Conservation (phyloP, 2,113 vertebrate species). For the Stegostoma tigrinum region DNA sequence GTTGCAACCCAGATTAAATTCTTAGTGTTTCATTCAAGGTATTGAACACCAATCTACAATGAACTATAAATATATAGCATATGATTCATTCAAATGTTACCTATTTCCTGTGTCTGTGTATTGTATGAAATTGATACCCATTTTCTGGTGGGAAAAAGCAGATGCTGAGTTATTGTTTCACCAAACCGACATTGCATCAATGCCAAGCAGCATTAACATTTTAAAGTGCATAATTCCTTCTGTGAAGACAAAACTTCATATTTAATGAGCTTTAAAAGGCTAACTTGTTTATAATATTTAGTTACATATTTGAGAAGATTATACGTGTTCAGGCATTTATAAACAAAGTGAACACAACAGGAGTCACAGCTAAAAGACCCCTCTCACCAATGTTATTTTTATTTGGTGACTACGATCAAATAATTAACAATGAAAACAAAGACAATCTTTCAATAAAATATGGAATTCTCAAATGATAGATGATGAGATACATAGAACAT, state of each 20-base stretch:
- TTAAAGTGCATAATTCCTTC: neutral
- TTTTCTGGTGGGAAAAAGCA: neutral
- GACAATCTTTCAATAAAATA: neutral
- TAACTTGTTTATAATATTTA: neutral
- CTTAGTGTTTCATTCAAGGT: neutral
- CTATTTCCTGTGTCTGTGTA: neutral
- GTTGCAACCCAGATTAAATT: neutral
- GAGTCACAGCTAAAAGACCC: too few species aligned
- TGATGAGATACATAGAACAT: neutral
- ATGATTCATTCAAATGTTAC: neutral
- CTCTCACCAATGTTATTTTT: neutral
- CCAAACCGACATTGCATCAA: neutral
- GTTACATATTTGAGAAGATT: neutral
- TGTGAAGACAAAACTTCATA: neutral
- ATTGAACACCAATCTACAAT: neutral
- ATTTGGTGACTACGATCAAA: neutral
- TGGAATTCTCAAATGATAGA: neutral
- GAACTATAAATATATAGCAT: neutral
- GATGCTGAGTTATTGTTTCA: neutral
- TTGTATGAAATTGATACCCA: neutral
- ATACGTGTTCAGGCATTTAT: neutral
- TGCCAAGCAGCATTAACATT: neutral
- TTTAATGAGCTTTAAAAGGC: neutral
- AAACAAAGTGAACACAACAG: neutral
- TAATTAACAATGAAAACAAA: neutral